Base-by-base conservation (phyloP, 2,113 vertebrate genomes). In the Boleophthalmus pectinirostris region DNA sequence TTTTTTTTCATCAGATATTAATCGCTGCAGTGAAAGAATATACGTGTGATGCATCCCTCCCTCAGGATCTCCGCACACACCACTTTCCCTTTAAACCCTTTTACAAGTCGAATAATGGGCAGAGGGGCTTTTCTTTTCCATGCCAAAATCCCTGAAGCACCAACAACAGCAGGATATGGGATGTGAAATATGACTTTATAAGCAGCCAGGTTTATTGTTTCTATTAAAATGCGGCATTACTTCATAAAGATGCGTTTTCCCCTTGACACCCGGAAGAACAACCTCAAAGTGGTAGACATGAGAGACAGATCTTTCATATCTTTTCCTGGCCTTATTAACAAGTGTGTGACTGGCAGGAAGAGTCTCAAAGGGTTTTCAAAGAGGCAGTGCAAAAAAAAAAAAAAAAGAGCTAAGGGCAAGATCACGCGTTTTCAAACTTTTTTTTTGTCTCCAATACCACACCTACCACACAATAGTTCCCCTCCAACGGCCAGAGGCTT, bases 291-390 rank as follows among this genome's bases (percentile, higher is more conserved):
- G 61, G 25, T 61, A 69, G 85, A 89, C 87, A 88, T 84, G 80
- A 90, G 83, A 89, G 86, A 79, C 80, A 73, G 76, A 85, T 86
- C 86, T 90, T 89, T 88, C 89, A 90, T 89, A 83, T 90, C 89
- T 86, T 90, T 64, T 82, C 85, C 87, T 92, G 90, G 90, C 89
- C 91, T 91, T 93, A 91, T 93, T 94, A 92, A 85, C 88, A 65
- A 86, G 87, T 82, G 67, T 89, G 79, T 90, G 93, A 91, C 88
- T 90, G 88, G 89, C 80, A 77, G 88, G 82, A 82, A 75, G 82
- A 73, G 85, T 82, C 84, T 90, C 89, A 87, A 87, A 33, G 24
- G 56, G 10, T 13, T 58, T 25, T 58, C 56, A 58, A 58, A 25
- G 45, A 87, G 83, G 82, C 78, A 79, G 82, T 79, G 47, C 73